phyloP scores from a whole-genome alignment of 2,888 invertebrate genomes.

The Anaspis maculata region DNA sequence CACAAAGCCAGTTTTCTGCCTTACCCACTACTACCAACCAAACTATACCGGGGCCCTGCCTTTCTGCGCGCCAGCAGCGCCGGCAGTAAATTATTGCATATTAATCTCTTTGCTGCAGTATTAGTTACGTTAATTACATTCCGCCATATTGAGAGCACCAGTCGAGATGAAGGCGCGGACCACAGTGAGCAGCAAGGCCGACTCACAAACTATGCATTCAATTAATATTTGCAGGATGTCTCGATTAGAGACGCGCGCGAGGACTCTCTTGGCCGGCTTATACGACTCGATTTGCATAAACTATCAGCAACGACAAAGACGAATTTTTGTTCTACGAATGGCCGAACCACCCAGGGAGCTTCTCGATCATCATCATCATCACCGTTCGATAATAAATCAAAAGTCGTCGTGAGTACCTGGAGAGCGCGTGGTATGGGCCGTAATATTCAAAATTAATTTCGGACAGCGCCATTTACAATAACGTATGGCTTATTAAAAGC shows the following conservation, averaged over 20 bases:
- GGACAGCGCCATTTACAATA: conserved; percentile 29
- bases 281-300: conserved; percentile 18
- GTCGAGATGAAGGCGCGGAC: conserved; percentile 31
- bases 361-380: conserved; percentile 18
- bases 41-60: no score
- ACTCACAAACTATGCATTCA: conserved; percentile 18
- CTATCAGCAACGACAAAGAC: no score
- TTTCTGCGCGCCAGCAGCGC: conserved; percentile 35
- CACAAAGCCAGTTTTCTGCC: conserved; percentile 39
- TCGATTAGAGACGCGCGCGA: no score
- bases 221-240: no score
- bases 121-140: conserved; percentile 44
- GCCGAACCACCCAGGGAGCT: no score
- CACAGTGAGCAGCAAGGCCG: conserved; percentile 26
- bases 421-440: no score
- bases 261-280: no score
- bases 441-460: conserved; percentile 31
- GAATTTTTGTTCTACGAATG: no score
- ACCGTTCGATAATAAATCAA: conserved; percentile 17
- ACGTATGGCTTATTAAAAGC: conserved; percentile 35
- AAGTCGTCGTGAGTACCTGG: conserved; percentile 18
- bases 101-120: conserved; percentile 44
- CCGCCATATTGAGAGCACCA: conserved; percentile 39
- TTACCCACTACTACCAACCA: no score
- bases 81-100: conserved; percentile 45